Evolutionary conservation across 2,888 invertebrate species (phyloP).

Genomic region (Heliconius ismenius): DNA sequence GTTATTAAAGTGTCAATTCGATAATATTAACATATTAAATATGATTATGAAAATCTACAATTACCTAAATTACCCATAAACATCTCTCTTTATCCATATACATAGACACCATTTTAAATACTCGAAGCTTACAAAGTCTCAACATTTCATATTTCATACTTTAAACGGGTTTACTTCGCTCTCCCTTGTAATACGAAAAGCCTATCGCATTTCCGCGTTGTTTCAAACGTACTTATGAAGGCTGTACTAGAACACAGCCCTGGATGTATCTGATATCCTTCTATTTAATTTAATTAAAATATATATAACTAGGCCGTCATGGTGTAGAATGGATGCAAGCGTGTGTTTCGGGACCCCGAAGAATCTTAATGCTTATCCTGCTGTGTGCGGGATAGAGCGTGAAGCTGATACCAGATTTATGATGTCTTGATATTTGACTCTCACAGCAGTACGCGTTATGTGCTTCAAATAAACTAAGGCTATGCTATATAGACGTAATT

Average conservation of each 20-base stretch:
- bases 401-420: no score
- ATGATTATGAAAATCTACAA: background rate
- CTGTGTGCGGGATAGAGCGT: no score
- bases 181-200: slow-evolving; percentile 18
- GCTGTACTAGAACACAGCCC: background rate
- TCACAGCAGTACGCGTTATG: no score
- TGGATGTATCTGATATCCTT: background rate
- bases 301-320: background rate
- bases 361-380: no score
- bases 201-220: slow-evolving; percentile 5
- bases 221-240: slow-evolving; percentile 7
- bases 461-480: no score
- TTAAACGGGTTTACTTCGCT: slow-evolving; percentile 11
- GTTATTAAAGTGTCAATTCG: no score
- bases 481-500: no score
- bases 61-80: background rate
- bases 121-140: slow-evolving; percentile 3
- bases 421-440: no score
- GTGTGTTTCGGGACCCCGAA: no score
- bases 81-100: background rate
- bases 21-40: no score
- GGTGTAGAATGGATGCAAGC: background rate
- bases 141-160: slow-evolving; percentile 11
- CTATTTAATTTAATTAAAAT: background rate
- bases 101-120: slow-evolving; percentile 17